phyloP scores from a whole-genome alignment of 2,797 vertebrate species.

The Amazonetta brasiliensis region DNA sequence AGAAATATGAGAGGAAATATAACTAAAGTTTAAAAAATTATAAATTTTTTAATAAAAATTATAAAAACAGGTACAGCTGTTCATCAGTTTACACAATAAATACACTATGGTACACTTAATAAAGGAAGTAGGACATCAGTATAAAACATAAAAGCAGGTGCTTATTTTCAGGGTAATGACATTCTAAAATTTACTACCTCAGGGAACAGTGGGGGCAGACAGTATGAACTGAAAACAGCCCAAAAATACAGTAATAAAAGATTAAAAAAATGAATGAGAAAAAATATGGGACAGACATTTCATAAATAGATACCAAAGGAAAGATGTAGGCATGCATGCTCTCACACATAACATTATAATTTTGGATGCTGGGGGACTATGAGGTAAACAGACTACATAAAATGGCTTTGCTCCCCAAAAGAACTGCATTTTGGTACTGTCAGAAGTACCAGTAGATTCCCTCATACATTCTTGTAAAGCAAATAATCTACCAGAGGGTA shows the following conservation, averaged over 20 bases:
- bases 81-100: background rate
- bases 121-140: background rate
- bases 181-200: background rate
- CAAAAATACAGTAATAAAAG: background rate
- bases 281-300: background rate
- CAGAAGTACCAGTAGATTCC: background rate
- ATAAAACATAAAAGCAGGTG: background rate
- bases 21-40: background rate
- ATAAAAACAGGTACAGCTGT: background rate
- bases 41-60: too few species aligned
- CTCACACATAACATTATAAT: background rate
- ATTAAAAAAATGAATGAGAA: background rate
- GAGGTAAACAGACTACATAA: background rate
- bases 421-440: background rate
- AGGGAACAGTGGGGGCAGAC: background rate
- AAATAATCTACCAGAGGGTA: background rate
- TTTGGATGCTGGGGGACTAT: rapidly evolving
- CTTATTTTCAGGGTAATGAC: background rate
- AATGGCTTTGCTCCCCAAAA: background rate
- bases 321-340: background rate
- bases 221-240: background rate
- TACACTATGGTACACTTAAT: background rate
- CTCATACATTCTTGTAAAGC: background rate
- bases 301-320: background rate
- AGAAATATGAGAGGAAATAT: background rate